These are phyloP conservation scores for Speoplatyrhinus poulsoni DNA, from an alignment of 2,113 vertebrate species.

Conservation along the genomic window DNA sequence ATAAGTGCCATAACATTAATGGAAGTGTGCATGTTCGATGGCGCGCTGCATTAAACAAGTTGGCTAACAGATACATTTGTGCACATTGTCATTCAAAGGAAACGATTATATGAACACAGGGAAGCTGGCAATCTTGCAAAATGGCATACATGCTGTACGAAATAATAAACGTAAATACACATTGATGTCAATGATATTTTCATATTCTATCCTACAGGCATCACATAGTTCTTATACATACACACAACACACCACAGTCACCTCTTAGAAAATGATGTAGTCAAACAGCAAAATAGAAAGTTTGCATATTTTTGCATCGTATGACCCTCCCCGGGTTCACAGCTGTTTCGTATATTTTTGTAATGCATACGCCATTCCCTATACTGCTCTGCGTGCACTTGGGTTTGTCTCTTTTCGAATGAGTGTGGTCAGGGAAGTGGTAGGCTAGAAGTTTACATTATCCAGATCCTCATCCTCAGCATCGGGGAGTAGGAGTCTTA, in stretches of 20 bases:
- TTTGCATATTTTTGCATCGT: constrained; percentile 83
- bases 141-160: constrained; percentile 48
- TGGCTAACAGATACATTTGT: constrained; percentile 21
- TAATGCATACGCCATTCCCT: constrained; percentile 23
- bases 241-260: constrained; percentile 70
- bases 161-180: constrained; percentile 58
- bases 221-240: constrained; percentile 51
- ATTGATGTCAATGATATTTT: constrained; percentile 58
- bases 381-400: constrained; percentile 33
- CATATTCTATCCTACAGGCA: constrained; percentile 68
- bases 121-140: constrained; percentile 51
- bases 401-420: constrained; percentile 29
- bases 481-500: constrained; percentile 51
- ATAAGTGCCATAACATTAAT: constrained; percentile 41
- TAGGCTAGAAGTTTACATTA: constrained; percentile 35
- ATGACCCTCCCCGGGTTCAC: constrained; percentile 77
- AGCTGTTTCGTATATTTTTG: constrained; percentile 64
- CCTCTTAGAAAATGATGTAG: constrained; percentile 77
- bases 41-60: constrained; percentile 33
- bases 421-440: constrained; percentile 39
- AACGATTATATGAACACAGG: constrained; percentile 44
- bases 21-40: constrained; percentile 46
- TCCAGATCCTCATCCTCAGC: constrained; percentile 39
- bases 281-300: constrained; percentile 79
- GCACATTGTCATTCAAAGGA: constrained; percentile 54